Percentiles rank a stretch among this genome's conserved stretches.
phyloP scores from a whole-genome alignment of 2,113 vertebrate species.

The Hystrix brachyura region DNA sequence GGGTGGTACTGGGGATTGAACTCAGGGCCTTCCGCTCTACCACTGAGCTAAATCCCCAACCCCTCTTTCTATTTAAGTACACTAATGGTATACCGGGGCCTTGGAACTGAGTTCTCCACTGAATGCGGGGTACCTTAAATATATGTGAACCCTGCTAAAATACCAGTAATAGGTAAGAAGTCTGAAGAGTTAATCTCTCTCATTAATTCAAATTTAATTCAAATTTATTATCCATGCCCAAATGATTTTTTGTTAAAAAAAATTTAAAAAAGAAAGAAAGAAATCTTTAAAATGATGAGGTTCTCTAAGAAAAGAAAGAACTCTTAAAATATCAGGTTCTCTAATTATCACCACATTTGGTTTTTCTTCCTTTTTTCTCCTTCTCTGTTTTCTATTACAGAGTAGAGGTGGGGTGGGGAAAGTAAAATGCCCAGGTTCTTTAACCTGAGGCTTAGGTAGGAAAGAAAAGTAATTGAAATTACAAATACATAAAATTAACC shows the following conservation, averaged over 20 bases:
- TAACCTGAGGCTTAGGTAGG: slow-evolving; percentile 1
- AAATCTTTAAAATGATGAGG: slow-evolving; percentile 18
- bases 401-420: neutral
- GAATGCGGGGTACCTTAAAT: neutral
- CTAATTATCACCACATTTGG: slow-evolving; percentile 11
- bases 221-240: neutral
- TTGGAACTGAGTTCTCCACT: neutral
- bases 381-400: neutral
- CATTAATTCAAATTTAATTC: neutral
- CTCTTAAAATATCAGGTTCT: neutral
- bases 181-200: neutral
- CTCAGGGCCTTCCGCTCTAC: too few relatives aligned
- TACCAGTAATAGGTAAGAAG: neutral
- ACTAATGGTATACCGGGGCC: neutral
- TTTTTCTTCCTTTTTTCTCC: neutral
- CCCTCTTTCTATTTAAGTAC: neutral
- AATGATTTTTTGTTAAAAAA: neutral
- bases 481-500: slow-evolving; percentile 75
- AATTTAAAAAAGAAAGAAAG: neutral
- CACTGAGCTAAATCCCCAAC: too few relatives aligned
- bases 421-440: neutral
- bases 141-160: neutral
- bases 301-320: neutral
- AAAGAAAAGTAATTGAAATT: slow-evolving; percentile 69
- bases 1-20: too few relatives aligned